phyloP scores from a whole-genome alignment of 2,113 vertebrate genomes.

The Bagarius yarrelli region DNA sequence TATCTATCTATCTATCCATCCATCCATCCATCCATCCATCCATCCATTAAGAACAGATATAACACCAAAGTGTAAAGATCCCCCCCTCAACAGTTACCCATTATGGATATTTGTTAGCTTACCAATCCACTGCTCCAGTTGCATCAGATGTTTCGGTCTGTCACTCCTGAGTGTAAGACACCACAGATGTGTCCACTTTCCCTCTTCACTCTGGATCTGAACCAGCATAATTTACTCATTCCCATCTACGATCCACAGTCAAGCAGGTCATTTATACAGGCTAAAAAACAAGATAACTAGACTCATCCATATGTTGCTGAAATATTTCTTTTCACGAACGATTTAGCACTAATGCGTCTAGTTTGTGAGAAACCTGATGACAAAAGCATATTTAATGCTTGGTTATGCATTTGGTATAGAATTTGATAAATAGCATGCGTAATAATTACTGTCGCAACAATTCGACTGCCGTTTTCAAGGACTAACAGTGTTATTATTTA shows the following conservation, averaged over 20 bases:
- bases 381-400: constrained; percentile 1
- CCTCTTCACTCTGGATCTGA: not conserved
- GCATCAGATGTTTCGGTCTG: too few species aligned
- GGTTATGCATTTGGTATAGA: not conserved
- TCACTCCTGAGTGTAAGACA: too few species aligned
- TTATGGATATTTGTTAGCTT: too few species aligned
- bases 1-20: too few species aligned
- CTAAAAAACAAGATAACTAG: not conserved
- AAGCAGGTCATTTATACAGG: not conserved
- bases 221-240: not conserved
- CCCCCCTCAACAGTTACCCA: too few species aligned
- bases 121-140: too few species aligned
- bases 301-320: too few species aligned
- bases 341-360: not conserved
- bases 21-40: too few species aligned
- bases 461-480: not conserved
- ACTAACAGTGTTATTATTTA: not conserved
- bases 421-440: not conserved
- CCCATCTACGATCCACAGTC: not conserved
- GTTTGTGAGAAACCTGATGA: constrained; percentile 21
- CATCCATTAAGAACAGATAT: too few species aligned
- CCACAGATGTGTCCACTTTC: not conserved
- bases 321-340: not conserved
- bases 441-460: not conserved
- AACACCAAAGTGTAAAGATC: too few species aligned